Base-by-base conservation (phyloP, 1,140 invertebrate genomes). In the Formica selysi region DNA sequence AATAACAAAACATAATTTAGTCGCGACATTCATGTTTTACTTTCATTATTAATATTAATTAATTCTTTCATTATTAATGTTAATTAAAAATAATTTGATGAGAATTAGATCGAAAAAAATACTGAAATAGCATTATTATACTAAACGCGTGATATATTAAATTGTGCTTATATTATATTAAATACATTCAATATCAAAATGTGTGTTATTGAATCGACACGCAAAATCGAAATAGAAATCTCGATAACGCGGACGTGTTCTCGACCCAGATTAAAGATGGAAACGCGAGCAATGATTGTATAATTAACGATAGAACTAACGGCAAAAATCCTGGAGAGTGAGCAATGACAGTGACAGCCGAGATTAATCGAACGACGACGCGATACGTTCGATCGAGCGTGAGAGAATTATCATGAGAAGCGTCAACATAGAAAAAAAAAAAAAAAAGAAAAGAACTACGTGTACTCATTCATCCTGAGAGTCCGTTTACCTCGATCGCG, bases 371-470 rank as follows among this genome's bases (percentile, higher is more conserved):
- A 68, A 90, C 90, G 91, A 88, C 51, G 76, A 61, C 67, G 84
- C 71, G 54, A 44, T 13, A 68, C 86, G 90, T 92, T 92, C 92
- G 87, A 93, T 93, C 86, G 90, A 92, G 91, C 91, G 89, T 92
- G 78, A 89, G 78, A 90, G 91, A 90, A 89, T 91, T 89, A 92
- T 92, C 87, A 80, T 88, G 85, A 71, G 85, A 54, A 71, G 88
- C 86, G 59, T 71, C 64, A 87, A 51, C 36, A 22, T 38, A 38
- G 11, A 48, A 79, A 32, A 32, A 41, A 67, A 44, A 48, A 79
- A 32, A 32, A 41, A 67, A 44, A 67, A 44, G 13, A 19, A 65
- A 19, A 80, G 19, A 54, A 32, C 29, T 13, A 44, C 13, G 48
- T 44, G 29, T 61, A 26, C 36, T 44, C 79, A 81, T 81, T 81